Evolutionary conservation across 2,797 vertebrate genomes (phyloP), one percentile per base, ranked within the genome.

Genomic region (Eulemur albifrons): DNA sequence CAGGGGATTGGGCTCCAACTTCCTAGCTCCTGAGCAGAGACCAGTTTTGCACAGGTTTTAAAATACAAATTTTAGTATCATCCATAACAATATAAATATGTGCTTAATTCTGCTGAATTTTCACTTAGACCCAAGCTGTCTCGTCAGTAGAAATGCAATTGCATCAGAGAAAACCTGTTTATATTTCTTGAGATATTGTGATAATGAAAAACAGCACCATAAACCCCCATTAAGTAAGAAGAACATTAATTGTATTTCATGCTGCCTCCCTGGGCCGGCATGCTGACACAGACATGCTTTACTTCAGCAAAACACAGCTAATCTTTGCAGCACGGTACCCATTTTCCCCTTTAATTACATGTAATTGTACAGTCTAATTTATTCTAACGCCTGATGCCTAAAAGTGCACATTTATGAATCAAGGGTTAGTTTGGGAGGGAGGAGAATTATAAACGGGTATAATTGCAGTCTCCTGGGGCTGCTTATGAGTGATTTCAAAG

Each of bases 351-450:
- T 96, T 90, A 97, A 94, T 97, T 97, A 96, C 20, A 38, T 10
- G 32, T 97, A 79, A 96, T 97, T 97, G 94, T 96, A 88, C 88
- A 61, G 95, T 90, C 86, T 97, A 97, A 97, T 98, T 97, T 97
- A 97, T 96, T 96, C 95, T 95, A 97, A 97, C 40, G 91, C 88
- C 97, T 27, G 80, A 96, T 32, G 85, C 96, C 93, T 80, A 82
- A 96, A 97, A 97, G 96, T 96, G 96, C 90, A 96, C 94, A 83
- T 90, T 92, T 95, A 97, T 95, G 96, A 96, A 97, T 96, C 94
- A 76, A 96, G 90, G 79, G 95, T 89, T 95, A 92, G 96, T 86
- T 96, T 75, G 86, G 77, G 94, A 96, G 95, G 97, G 93, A 88
- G 90, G 93, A 88, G 86, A 96, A 96, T 93, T 84, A 97, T 93